These are phyloP conservation scores for Engraulis encrasicolus DNA, from an alignment of 2,113 vertebrate species.

Conservation along the genomic window DNA sequence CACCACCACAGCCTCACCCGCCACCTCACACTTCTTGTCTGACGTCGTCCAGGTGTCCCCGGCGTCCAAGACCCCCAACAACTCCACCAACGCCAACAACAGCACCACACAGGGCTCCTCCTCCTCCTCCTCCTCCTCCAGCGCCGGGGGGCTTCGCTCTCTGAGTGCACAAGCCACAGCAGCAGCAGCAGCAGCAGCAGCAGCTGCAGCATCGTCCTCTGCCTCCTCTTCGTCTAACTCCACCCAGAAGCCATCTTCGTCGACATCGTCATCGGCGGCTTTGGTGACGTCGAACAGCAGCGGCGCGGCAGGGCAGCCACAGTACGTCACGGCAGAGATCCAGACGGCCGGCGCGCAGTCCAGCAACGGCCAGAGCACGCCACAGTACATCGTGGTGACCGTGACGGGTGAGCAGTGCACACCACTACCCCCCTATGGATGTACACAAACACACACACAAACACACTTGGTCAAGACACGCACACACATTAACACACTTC, in stretches of 20 bases:
- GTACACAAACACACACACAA: background rate
- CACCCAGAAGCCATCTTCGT: slow-evolving; percentile 76
- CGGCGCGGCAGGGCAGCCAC: slow-evolving; percentile 53
- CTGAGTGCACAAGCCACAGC: slow-evolving; percentile 59
- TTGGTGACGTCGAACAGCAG: slow-evolving; percentile 68
- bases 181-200: slow-evolving; percentile 49
- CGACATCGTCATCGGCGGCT: no score
- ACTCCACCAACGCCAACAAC: no score
- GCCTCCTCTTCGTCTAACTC: slow-evolving; percentile 41
- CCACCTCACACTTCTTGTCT: slow-evolving; percentile 76
- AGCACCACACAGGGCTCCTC: slow-evolving; percentile 57
- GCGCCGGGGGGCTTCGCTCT: slow-evolving; percentile 61
- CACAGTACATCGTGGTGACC: slow-evolving; percentile 90
- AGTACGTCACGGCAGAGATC: slow-evolving; percentile 67
- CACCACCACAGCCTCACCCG: slow-evolving; percentile 65
- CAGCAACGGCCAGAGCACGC: slow-evolving; percentile 73
- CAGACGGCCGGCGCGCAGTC: slow-evolving; percentile 67
- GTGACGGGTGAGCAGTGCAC: slow-evolving; percentile 90
- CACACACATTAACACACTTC: no score
- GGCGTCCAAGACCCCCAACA: no score
- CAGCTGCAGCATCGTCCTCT: slow-evolving; percentile 40
- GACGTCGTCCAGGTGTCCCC: slow-evolving; percentile 74
- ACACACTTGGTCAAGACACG: no score
- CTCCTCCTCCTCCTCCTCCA: no score
- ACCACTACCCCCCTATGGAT: background rate